Base-by-base conservation (phyloP, 2,113 vertebrate genomes). In the Mastomys coucha region DNA sequence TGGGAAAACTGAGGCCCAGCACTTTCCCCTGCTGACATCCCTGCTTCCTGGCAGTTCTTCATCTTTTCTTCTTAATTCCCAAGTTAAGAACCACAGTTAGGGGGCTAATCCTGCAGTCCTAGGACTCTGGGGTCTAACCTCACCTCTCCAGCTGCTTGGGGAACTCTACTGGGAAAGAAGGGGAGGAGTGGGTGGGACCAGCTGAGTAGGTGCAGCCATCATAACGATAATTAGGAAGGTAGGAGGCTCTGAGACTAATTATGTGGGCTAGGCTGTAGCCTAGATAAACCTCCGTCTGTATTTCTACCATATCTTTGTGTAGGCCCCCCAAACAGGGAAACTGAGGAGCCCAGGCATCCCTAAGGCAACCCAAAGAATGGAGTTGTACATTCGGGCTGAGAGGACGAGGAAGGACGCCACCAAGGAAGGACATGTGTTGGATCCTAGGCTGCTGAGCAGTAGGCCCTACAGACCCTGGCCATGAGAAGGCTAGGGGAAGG, bases 201-300 rank as follows among this genome's bases (percentile, higher is more conserved):
- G 75, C 33, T 72, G 56, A 91, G 92, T 69, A 80, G 67, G 63
- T 56, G 10, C 49, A 90, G 42, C 82, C 76, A 58, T 72, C 90
- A 70, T 69, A 95, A 95, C 88, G 94, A 60, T 93, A 96, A 95
- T 97, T 96, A 97, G 65, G 53, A 49, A 93, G n/a, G 88, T 89
- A 26, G 73, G 84, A 92, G n/a, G 85, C 72, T 84, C 85, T 91
- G 72, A 93, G 80, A 42, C 72, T 96, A 92, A 95, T 96, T 93
- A 95, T 10, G 28, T 56, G 85, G 78, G 63, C 56, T 82, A 77
- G 60, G 65, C 67, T 77, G 90, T 89, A 91, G 73, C 65, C 80
- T 91, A 33, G 53, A 85, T 95, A 92, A 97, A 69, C 67, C 16
- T 94, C 20, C 63, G 31, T 42, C 13, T 16, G 6, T 5, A 17